These are phyloP conservation scores for Drosophila macrothrix DNA, from an alignment of 2,888 invertebrate genomes.

Conservation along the genomic window DNA sequence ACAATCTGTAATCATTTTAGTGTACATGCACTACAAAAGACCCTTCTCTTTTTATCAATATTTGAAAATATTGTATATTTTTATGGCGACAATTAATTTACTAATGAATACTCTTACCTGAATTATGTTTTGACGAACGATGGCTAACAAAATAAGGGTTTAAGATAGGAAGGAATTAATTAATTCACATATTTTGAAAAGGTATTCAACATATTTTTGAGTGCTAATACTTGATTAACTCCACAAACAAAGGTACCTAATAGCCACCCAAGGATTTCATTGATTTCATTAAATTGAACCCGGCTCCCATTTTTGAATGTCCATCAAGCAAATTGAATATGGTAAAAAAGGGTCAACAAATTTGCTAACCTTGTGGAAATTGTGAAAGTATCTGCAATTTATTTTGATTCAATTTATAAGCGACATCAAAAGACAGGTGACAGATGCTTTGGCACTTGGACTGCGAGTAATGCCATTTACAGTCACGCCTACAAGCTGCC, in stretches of 20 bases:
- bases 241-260: background rate
- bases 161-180: background rate
- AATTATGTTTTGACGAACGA: background rate
- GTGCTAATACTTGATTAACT: background rate
- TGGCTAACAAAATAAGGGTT: background rate
- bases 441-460: conserved; percentile 28
- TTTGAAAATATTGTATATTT: background rate
- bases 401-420: conserved; percentile 74
- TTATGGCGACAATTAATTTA: background rate
- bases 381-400: conserved; percentile 61
- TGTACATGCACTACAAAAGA: background rate
- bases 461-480: conserved; percentile 63
- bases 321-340: background rate
- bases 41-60: background rate
- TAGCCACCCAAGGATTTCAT: background rate
- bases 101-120: background rate
- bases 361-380: conserved; percentile 34
- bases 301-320: conserved; percentile 4
- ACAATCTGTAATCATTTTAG: background rate
- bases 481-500: conserved; percentile 15
- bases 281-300: background rate
- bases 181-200: background rate
- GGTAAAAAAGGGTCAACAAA: conserved; percentile 40
- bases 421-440: conserved; percentile 68
- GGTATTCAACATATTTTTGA: background rate